Conservation (phyloP, 2,797 vertebrate genomes). For the Acrossocheilus fasciatus region DNA sequence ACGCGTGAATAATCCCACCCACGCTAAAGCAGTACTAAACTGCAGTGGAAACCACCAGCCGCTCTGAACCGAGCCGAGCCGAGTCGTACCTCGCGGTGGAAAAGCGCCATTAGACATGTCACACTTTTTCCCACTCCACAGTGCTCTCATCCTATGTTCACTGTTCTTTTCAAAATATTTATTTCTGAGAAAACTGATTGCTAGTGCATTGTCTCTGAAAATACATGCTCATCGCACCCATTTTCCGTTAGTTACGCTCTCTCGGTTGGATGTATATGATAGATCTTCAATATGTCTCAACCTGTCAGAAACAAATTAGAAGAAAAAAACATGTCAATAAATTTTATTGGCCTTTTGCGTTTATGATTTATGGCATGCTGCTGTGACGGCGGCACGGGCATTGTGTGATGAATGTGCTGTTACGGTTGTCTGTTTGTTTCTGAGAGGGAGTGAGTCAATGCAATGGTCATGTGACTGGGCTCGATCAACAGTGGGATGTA, state of each 20-base stretch:
- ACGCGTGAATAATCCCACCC: too few species aligned
- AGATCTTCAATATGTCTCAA: constrained; percentile 21
- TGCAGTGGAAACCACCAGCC: too few species aligned
- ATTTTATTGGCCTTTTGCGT: constrained; percentile 18
- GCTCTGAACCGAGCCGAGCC: too few species aligned
- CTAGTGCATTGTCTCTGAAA: background rate
- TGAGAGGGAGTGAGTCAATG: constrained; percentile 37
- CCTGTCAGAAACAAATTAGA: constrained; percentile 33
- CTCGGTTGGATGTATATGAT: constrained; percentile 34
- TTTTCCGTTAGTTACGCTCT: background rate
- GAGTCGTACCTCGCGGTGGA: too few species aligned
- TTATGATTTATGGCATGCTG: constrained; percentile 48
- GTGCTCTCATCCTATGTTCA: background rate
- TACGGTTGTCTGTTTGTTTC: constrained; percentile 41
- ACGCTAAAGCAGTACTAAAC: too few species aligned
- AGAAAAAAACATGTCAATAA: constrained; percentile 44
- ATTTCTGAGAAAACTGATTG: constrained; percentile 38
- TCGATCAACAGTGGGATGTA: constrained; percentile 19
- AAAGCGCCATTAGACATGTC: background rate
- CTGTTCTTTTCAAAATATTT: constrained; percentile 7
- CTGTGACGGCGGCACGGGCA: constrained; percentile 2
- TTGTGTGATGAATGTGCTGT: constrained; percentile 48
- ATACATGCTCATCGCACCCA: background rate
- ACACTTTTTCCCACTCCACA: background rate
- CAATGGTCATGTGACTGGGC: constrained; percentile 27